A percentile compares a stretch with the other conserved stretches of the same genome.
Conservation (phyloP, 2,113 vertebrate genomes). For the Sus scrofa region T2T-Sscrofa CM000813.6:102800501-102801000, state of each 20-base stretch:
- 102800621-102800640: not conserved
- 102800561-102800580: not conserved
- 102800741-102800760: not conserved
- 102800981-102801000: constrained; percentile 2
- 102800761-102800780: not conserved
- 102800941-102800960: constrained; percentile 9
- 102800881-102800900: not conserved
- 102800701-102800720: not conserved
- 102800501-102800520: not conserved
- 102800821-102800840: not conserved
- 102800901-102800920: constrained; percentile 3
- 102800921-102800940: constrained; percentile 53
- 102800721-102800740: not conserved
- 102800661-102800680: not conserved
- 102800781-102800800: not conserved
- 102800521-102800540: not conserved
- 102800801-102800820: not conserved
- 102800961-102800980: constrained; percentile 22
- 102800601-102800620: not conserved
- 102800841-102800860: not conserved
- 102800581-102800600: not conserved
- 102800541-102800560: not conserved
- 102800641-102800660: not conserved
- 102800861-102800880: not conserved
- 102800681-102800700: too few relatives aligned